A percentile compares a stretch with the other conserved stretches of the same genome.
Conservation (phyloP, 2,113 vertebrate genomes). For the Seriola dumerili region DNA sequence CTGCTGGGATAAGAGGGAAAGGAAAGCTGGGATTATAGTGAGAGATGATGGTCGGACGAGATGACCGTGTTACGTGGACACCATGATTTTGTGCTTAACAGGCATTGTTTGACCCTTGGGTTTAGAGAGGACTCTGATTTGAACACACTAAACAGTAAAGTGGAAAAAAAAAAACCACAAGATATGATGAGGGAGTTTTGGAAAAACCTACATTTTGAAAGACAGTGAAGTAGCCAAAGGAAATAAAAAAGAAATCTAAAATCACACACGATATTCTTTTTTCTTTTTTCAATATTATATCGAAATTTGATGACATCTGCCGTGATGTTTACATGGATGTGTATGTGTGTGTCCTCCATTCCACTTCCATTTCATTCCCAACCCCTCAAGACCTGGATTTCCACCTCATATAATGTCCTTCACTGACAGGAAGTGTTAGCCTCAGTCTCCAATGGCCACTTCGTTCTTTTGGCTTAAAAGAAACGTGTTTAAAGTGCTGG, state of each 20-base stretch:
- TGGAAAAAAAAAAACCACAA: neutral
- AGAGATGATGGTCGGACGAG: constrained; percentile 1
- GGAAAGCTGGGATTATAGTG: constrained; percentile 44
- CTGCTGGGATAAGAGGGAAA: constrained; percentile 24
- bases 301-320: neutral
- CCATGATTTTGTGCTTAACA: constrained; percentile 7
- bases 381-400: constrained; percentile 40
- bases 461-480: constrained; percentile 36
- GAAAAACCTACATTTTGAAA: neutral
- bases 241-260: neutral
- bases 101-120: neutral
- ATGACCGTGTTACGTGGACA: neutral
- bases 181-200: neutral
- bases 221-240: neutral
- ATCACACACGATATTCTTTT: neutral
- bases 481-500: constrained; percentile 7
- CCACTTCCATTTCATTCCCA: neutral
- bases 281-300: neutral
- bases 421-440: constrained; percentile 47
- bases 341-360: neutral
- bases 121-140: neutral
- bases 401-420: constrained; percentile 38
- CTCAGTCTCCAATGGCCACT: constrained; percentile 16
- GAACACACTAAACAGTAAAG: neutral
- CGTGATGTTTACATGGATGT: neutral